Conservation (phyloP, 2,888 invertebrate species). For the Scotopteryx bipunctaria region DNA sequence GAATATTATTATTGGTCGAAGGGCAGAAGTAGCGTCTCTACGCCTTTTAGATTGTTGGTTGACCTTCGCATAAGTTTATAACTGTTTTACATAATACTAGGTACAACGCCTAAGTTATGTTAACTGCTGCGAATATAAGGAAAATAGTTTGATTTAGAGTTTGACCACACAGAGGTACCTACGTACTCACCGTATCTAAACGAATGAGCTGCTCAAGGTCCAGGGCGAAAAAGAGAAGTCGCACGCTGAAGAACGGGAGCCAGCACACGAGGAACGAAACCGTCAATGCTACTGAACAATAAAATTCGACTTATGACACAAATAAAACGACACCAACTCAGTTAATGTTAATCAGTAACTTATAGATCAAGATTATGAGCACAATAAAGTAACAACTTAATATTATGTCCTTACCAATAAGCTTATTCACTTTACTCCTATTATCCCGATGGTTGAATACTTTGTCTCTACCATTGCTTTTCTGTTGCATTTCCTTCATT, state of each 20-base stretch:
- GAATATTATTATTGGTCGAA: too few species aligned
- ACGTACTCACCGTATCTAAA: constrained; percentile 47
- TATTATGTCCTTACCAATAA: constrained; percentile 67
- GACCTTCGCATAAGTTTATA: too few species aligned
- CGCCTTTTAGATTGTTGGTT: too few species aligned
- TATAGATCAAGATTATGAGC: too few species aligned
- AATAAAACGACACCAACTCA: neutral
- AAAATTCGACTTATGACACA: constrained; percentile 18
- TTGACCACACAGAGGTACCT: too few species aligned
- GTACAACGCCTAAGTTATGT: too few species aligned
- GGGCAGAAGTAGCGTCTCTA: too few species aligned
- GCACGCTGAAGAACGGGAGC: constrained; percentile 63
- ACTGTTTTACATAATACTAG: too few species aligned
- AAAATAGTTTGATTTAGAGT: too few species aligned
- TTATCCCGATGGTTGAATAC: constrained; percentile 59
- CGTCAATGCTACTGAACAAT: constrained; percentile 68
- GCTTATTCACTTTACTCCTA: constrained; percentile 60
- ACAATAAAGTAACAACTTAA: too few species aligned
- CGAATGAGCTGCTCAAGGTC: constrained; percentile 48
- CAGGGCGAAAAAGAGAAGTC: constrained; percentile 52
- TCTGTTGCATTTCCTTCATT: constrained; percentile 49
- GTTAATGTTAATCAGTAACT: too few species aligned
- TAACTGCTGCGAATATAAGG: too few species aligned
- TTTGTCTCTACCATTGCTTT: constrained; percentile 40
- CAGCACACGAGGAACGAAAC: constrained; percentile 71